A percentile compares a stretch with the other conserved stretches of the same genome.
Conservation (phyloP, 2,888 invertebrate genomes). For the Tetheella fluctuosa region DNA sequence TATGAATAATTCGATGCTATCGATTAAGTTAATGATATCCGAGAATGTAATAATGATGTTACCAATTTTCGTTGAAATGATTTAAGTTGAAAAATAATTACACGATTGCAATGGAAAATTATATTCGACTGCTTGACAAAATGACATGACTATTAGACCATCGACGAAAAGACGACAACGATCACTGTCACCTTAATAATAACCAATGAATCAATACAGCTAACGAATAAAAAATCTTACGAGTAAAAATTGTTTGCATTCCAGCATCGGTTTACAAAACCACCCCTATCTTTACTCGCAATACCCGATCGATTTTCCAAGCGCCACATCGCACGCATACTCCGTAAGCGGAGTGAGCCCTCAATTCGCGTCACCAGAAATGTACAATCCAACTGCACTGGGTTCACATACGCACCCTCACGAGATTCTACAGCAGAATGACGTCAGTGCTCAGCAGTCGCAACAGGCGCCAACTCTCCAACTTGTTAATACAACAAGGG, state of each 20-base stretch:
- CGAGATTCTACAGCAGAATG: slow-evolving; percentile 74
- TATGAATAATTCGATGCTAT: neutral
- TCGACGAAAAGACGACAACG: neutral
- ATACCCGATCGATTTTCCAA: slow-evolving; percentile 83
- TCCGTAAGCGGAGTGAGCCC: slow-evolving; percentile 79
- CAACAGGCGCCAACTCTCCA: slow-evolving; percentile 74
- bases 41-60: neutral
- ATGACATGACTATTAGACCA: neutral
- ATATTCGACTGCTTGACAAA: neutral
- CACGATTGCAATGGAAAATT: neutral
- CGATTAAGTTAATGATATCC: neutral
- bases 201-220: slow-evolving; percentile 15
- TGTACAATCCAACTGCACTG: slow-evolving; percentile 75
- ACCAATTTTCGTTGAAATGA: neutral
- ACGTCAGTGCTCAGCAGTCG: slow-evolving; percentile 80
- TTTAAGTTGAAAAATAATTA: neutral
- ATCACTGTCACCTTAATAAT: neutral
- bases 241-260: slow-evolving; percentile 65
- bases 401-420: slow-evolving; percentile 67
- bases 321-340: slow-evolving; percentile 82
- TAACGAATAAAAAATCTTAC: slow-evolving; percentile 34
- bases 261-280: slow-evolving; percentile 80
- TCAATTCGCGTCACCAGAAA: slow-evolving; percentile 77
- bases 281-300: slow-evolving; percentile 81
- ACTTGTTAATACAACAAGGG: slow-evolving; percentile 72